A percentile compares a stretch with the other conserved stretches of the same genome.
phyloP scores from a whole-genome alignment of 2,888 invertebrate species.

The Morpho deidamia region DNA sequence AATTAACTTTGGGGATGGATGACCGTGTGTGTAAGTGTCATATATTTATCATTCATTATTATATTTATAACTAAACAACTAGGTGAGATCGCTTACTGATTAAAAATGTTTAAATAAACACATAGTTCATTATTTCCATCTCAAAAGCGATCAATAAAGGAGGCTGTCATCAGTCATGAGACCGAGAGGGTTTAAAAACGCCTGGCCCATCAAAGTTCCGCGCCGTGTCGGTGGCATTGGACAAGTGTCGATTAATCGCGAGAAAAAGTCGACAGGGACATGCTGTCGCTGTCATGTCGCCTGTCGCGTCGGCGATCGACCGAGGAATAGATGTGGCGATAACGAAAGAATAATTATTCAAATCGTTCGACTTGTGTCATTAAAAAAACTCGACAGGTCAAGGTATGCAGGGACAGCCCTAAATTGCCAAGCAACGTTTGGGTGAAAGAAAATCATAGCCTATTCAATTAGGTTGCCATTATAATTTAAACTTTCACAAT shows the following conservation, averaged over 20 bases:
- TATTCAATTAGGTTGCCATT: no score
- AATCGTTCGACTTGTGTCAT: slow-evolving; percentile 27
- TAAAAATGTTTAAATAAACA: slow-evolving; percentile 1
- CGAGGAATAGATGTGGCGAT: slow-evolving; percentile 50
- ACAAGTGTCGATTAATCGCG: slow-evolving; percentile 60
- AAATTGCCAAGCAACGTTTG: neutral
- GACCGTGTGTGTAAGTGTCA: no score
- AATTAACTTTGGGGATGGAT: no score
- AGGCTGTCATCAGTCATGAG: slow-evolving; percentile 32
- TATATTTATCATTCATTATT: no score
- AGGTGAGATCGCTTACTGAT: no score
- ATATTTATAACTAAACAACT: no score
- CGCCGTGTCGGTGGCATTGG: slow-evolving; percentile 40
- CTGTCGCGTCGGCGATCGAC: slow-evolving; percentile 42
- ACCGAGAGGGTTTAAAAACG: slow-evolving; percentile 21
- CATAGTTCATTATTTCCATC: slow-evolving; percentile 13
- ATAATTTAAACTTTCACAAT: no score
- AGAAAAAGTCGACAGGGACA: slow-evolving; percentile 56
- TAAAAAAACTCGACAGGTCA: slow-evolving; percentile 15
- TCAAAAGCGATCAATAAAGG: slow-evolving; percentile 33
- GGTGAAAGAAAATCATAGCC: no score
- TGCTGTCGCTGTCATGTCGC: slow-evolving; percentile 56
- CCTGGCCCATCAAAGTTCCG: slow-evolving; percentile 35
- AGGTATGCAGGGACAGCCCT: slow-evolving; percentile 4
- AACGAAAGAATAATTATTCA: slow-evolving; percentile 60